Conservation (phyloP, 2,797 vertebrate genomes). For the Apogon hyalosoma region DNA sequence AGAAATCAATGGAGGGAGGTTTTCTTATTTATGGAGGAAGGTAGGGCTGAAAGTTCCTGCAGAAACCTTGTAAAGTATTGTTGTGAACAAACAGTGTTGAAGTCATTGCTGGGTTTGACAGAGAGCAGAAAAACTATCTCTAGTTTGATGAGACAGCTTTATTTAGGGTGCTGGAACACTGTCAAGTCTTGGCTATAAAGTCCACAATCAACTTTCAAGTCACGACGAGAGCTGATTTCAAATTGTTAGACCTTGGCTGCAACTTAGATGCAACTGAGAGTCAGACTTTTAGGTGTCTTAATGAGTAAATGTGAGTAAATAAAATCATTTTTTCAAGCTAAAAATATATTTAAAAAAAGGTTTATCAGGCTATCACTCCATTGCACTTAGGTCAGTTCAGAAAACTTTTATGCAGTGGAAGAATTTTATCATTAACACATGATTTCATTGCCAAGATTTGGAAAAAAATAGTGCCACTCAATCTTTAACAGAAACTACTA, state of each 20-base stretch:
- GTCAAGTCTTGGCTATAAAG: too few relatives aligned
- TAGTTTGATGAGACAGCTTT: not conserved
- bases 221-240: too few relatives aligned
- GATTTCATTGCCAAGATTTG: too few relatives aligned
- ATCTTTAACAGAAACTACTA: not conserved
- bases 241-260: not conserved
- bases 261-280: too few relatives aligned
- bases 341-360: too few relatives aligned
- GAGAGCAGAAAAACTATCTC: not conserved
- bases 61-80: conserved; percentile 36
- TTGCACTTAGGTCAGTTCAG: too few relatives aligned
- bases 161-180: not conserved
- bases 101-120: conserved; percentile 12
- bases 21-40: conserved; percentile 39
- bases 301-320: too few relatives aligned
- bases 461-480: not conserved
- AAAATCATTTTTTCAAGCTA: too few relatives aligned
- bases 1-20: conserved; percentile 71
- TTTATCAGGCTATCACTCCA: too few relatives aligned
- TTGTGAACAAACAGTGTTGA: conserved; percentile 15
- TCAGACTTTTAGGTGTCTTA: too few relatives aligned
- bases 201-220: too few relatives aligned
- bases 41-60: conserved; percentile 29
- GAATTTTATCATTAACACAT: not conserved
- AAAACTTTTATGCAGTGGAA: too few relatives aligned